Evolutionary conservation across 2,797 vertebrate genomes (phyloP).

Genomic region (Peromyscus eremicus): DNA sequence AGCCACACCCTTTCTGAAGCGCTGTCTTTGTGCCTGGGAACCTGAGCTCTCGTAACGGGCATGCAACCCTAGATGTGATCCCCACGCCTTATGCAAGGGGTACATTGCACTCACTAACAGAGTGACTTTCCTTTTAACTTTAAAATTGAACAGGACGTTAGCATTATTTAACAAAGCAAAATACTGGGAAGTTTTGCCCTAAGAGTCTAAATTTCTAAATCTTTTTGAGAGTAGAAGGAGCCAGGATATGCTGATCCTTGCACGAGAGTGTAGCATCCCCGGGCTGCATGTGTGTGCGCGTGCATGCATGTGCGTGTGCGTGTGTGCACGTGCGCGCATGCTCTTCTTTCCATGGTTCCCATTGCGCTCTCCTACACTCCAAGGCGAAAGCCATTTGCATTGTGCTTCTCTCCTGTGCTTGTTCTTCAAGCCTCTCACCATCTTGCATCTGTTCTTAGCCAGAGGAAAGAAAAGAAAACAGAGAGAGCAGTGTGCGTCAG

Average conservation of each 20-base stretch:
- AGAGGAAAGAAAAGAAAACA: neutral
- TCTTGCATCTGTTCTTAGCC: neutral
- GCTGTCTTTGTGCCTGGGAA: neutral
- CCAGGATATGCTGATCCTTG: neutral
- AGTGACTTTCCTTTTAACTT: neutral
- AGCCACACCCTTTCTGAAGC: neutral
- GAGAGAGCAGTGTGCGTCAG: neutral
- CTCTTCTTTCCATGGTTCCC: neutral
- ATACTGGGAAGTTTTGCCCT: neutral
- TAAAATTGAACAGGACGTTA: neutral
- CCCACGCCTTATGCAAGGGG: neutral
- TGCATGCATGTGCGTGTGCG: accelerated
- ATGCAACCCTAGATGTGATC: neutral
- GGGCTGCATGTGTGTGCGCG: too few relatives aligned
- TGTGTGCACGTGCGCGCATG: accelerated
- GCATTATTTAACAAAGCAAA: neutral
- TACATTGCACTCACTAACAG: neutral
- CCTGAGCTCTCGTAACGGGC: neutral
- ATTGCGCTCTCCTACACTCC: neutral
- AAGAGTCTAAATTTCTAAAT: neutral
- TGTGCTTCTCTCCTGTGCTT: neutral
- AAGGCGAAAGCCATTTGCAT: accelerated
- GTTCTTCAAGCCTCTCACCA: neutral
- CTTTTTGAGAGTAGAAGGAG: neutral
- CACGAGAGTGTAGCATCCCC: neutral